Evolutionary conservation across 2,113 vertebrate species (phyloP).

Genomic region (Cyrtonyx montezumae): DNA sequence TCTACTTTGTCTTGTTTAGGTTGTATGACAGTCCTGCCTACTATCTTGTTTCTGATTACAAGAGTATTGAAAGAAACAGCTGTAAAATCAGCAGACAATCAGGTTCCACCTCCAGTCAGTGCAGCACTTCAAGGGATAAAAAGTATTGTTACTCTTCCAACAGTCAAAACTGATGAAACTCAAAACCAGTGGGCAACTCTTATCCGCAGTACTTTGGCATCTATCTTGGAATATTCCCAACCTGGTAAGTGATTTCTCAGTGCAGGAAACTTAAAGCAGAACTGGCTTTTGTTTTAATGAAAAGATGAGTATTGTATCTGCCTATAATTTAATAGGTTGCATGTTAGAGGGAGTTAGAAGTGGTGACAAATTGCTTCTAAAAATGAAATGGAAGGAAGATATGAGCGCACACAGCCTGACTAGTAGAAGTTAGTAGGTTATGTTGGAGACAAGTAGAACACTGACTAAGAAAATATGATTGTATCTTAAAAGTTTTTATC

Average conservation of each 20-base stretch:
- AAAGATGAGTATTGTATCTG: background rate
- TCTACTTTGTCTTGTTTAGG: conserved; percentile 77
- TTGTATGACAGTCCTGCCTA: conserved; percentile 94
- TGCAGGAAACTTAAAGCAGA: background rate
- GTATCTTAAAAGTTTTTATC: background rate
- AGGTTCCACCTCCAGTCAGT: conserved; percentile 86
- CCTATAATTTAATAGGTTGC: background rate
- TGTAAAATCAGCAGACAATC: conserved; percentile 86
- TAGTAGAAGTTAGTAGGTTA: background rate
- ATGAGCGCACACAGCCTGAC: background rate
- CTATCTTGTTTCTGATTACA: conserved; percentile 94
- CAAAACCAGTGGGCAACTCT: conserved; percentile 92
- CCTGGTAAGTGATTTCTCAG: conserved; percentile 82
- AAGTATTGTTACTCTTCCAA: conserved; percentile 90
- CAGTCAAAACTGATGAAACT: conserved; percentile 84
- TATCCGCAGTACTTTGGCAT: conserved; percentile 94
- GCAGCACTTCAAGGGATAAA: conserved; percentile 95
- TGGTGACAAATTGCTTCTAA: background rate
- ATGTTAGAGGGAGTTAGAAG: background rate
- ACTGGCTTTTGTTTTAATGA: background rate
- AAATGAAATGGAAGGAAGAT: background rate
- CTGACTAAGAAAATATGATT: background rate
- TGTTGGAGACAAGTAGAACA: background rate
- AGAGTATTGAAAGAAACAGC: conserved; percentile 95
- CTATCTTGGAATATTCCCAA: conserved; percentile 91